A percentile compares a stretch with the other conserved stretches of the same genome.
These are phyloP conservation scores for Micrasema longulum DNA, from an alignment of 1,140 invertebrate species.

Conservation along the genomic window DNA sequence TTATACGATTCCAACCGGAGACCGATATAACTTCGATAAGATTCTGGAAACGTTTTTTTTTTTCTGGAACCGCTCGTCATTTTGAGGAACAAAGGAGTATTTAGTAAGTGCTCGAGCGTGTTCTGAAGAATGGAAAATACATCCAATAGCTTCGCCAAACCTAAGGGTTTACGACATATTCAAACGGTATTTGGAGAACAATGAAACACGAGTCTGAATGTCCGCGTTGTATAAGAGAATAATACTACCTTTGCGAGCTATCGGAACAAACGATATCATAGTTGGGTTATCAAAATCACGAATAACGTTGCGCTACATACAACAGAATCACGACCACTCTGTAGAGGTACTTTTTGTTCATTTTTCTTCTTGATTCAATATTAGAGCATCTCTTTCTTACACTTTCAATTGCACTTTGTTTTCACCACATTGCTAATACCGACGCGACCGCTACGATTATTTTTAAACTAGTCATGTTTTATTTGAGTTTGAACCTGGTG, in stretches of 20 bases:
- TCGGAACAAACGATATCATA: slow-evolving; percentile 49
- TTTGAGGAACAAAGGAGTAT: background rate
- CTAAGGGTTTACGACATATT: slow-evolving; percentile 27
- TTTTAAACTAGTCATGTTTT: too few relatives aligned
- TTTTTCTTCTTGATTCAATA: slow-evolving; percentile 3
- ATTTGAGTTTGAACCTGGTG: too few relatives aligned
- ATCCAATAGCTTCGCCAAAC: slow-evolving; percentile 6
- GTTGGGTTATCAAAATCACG: slow-evolving; percentile 55
- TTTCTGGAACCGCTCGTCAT: background rate
- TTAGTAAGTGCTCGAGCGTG: slow-evolving; percentile 2
- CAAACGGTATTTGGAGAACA: slow-evolving; percentile 35
- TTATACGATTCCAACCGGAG: too few relatives aligned
- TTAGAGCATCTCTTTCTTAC: slow-evolving; percentile 5
- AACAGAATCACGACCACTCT: slow-evolving; percentile 14
- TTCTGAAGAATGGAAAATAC: slow-evolving; percentile 8
- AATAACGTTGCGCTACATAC: slow-evolving; percentile 12
- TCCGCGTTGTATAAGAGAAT: slow-evolving; percentile 17
- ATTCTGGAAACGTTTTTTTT: slow-evolving; percentile 12
- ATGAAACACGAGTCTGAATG: slow-evolving; percentile 33
- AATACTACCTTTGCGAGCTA: slow-evolving; percentile 4
- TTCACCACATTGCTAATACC: background rate
- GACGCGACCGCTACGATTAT: too few relatives aligned
- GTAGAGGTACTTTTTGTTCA: background rate
- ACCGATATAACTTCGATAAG: background rate
- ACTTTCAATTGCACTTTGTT: slow-evolving; percentile 1